Conservation (phyloP, 2,797 vertebrate genomes). For the Periparus ater region DNA sequence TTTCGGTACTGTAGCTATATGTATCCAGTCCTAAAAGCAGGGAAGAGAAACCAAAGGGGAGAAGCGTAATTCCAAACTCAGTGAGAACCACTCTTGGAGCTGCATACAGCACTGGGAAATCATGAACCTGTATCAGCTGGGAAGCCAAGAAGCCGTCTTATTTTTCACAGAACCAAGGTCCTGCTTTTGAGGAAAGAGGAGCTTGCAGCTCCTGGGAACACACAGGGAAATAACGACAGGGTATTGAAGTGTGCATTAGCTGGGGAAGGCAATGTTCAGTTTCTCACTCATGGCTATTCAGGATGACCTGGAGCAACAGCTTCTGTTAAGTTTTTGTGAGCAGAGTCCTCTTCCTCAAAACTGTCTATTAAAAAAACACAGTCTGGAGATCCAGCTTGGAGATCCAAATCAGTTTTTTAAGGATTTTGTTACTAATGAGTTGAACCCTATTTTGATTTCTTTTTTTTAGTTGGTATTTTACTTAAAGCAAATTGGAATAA, state of each 20-base stretch:
- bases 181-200: neutral
- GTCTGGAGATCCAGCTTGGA: neutral
- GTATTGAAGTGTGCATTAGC: neutral
- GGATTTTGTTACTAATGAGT: neutral
- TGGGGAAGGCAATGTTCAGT: neutral
- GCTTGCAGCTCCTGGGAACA: neutral
- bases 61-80: neutral
- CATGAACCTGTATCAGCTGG: neutral
- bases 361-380: neutral
- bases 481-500: neutral
- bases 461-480: neutral
- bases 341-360: neutral
- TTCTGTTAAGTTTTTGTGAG: neutral
- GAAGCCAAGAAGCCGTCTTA: neutral
- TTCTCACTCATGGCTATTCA: neutral
- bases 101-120: neutral
- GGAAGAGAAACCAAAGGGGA: neutral
- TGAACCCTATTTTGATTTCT: neutral
- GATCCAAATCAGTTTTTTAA: neutral
- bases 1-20: neutral
- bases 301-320: fast-evolving
- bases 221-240: neutral
- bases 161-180: neutral
- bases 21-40: neutral
- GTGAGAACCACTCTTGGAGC: neutral